Evolutionary conservation across 2,888 invertebrate genomes (phyloP), one percentile per base, ranked within the genome.

Genomic region (Malachius bipustulatus): DNA sequence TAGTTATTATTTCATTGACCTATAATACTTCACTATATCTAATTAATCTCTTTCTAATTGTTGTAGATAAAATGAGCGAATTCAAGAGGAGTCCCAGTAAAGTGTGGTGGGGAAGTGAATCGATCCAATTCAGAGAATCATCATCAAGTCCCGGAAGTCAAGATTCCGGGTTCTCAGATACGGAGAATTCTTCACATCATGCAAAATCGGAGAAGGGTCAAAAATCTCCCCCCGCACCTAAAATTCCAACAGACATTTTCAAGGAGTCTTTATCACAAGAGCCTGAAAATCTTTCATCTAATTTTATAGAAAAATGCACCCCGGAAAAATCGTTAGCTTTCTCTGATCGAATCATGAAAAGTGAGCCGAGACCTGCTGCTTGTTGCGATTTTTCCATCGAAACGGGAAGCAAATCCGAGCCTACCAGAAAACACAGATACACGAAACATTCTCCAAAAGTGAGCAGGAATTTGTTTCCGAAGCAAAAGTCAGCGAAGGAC

Each of bases 111-210:
- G 71, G 69, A 37, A 51, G 44, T 37, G 57, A 60, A 10, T 55
- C 54, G 34, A 24, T 43, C 14, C 51, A 52, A 38, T 19, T 11
- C 28, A 40, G 69, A 65, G 50, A 73, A 67, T 52, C 71, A 65
- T 44, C 74, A 62, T 46, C 53, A 15, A 78, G 79, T 55, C 78
- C 79, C 43, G 75, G 78, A 41, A 82, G 82, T 51, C 80, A 81
- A 59, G 82, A 82, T 59, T 83, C 82, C 1, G 83, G 83, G 2
- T 83, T 83, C 59, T 82, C 82, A 1, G 83, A 83, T 51, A 79
- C 81, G 1, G 82, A 82, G 49, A 71, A 70, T 47, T 75, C 76
- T 2, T 70, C 71, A n/a, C 67, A 68, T 26, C 34, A 45, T 28
- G 41, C 63, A 27, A 11, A 10, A 10, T 13, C 10, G 16, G 6